Evolutionary conservation across 2,797 vertebrate genomes (phyloP).

Genomic region (Clamator glandarius): DNA sequence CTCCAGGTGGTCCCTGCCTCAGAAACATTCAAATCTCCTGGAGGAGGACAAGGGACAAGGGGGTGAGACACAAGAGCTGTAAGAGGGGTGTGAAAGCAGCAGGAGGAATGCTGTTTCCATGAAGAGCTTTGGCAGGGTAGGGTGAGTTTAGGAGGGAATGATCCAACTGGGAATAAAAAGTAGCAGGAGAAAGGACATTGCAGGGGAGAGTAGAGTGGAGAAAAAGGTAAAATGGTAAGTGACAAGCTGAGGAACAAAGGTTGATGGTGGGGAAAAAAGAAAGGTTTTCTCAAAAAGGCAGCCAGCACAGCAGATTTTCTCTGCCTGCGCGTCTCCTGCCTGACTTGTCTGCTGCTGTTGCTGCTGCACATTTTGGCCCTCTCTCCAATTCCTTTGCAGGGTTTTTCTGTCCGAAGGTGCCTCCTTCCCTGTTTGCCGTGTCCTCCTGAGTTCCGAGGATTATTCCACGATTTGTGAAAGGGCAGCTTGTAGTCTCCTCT

Average conservation of each 20-base stretch:
- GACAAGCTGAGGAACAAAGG: constrained; percentile 10
- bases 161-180: not conserved
- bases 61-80: not conserved
- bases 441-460: not conserved
- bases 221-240: not conserved
- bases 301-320: not conserved
- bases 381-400: not conserved
- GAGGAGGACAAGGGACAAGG: not conserved
- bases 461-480: not conserved
- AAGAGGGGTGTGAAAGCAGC: not conserved
- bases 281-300: not conserved
- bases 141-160: not conserved
- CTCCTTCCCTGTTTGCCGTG: rapidly evolving
- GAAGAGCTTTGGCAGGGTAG: not conserved
- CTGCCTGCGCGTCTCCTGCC: not conserved
- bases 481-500: not conserved
- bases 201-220: not conserved
- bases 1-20: not conserved
- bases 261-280: not conserved
- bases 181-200: not conserved
- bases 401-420: not conserved
- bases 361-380: not conserved
- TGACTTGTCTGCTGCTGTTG: not conserved
- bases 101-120: not conserved
- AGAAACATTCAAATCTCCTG: not conserved